Conservation (phyloP, 2,113 vertebrate genomes). For the Gavialis gangeticus region DNA sequence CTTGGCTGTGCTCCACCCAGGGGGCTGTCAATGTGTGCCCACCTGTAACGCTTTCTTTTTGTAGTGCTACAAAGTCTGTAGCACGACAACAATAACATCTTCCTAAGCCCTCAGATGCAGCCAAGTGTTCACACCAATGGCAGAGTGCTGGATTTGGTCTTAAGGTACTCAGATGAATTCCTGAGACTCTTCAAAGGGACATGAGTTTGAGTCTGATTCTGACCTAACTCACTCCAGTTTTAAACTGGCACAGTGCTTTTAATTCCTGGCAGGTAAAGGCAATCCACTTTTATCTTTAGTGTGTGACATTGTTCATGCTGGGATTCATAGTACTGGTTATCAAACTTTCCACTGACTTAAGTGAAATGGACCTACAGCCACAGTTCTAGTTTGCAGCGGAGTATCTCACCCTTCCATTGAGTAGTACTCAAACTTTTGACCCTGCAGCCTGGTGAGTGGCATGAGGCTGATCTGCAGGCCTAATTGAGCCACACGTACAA, state of each 20-base stretch:
- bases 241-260: neutral
- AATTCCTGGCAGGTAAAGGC: neutral
- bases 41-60: too few relatives aligned
- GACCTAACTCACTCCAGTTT: neutral
- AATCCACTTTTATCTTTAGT: neutral
- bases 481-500: too few relatives aligned
- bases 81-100: too few relatives aligned
- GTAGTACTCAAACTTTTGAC: too few relatives aligned
- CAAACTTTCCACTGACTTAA: neutral
- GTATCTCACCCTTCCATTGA: neutral
- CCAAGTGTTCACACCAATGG: too few relatives aligned
- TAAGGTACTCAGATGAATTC: neutral
- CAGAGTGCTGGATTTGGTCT: neutral
- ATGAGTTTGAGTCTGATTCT: neutral
- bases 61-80: too few relatives aligned
- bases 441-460: too few relatives aligned
- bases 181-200: neutral
- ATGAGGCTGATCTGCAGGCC: too few relatives aligned
- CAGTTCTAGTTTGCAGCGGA: neutral
- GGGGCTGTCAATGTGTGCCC: too few relatives aligned
- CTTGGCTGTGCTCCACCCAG: too few relatives aligned
- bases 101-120: too few relatives aligned
- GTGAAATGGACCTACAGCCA: neutral
- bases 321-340: too few relatives aligned
- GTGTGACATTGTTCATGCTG: neutral